These are phyloP conservation scores for Lepidiolamprologus cunningtoni DNA, from an alignment of 2,113 vertebrate species.

Conservation along the genomic window DNA sequence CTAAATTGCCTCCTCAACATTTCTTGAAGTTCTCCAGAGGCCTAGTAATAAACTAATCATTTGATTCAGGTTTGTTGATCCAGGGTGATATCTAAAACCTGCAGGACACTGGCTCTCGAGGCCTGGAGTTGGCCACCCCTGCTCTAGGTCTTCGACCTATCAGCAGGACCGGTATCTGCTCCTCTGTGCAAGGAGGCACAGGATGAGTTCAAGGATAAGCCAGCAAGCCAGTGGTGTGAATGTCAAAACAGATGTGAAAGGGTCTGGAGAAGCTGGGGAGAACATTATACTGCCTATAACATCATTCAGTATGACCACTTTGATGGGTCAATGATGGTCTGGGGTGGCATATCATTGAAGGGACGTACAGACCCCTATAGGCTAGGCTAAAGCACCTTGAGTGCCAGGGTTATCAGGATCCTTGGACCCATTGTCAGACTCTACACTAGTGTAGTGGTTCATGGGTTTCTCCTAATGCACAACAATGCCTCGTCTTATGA, in stretches of 20 bases:
- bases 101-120: neutral
- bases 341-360: neutral
- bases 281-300: neutral
- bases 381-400: neutral
- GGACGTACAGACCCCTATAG: neutral
- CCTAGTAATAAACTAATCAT: neutral
- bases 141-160: neutral
- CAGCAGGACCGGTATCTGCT: neutral
- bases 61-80: neutral
- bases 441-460: neutral
- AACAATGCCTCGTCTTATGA: neutral
- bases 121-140: neutral
- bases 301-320: neutral
- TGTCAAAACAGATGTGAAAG: neutral
- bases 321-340: neutral
- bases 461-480: neutral
- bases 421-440: neutral
- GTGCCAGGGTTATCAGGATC: neutral
- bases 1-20: neutral
- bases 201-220: neutral
- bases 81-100: neutral
- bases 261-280: neutral
- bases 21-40: neutral
- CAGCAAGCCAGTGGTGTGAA: neutral
- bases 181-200: neutral